A percentile compares a stretch with the other conserved stretches of the same genome.
phyloP scores from a whole-genome alignment of 2,113 vertebrate genomes.

The Cyanistes caeruleus region DNA sequence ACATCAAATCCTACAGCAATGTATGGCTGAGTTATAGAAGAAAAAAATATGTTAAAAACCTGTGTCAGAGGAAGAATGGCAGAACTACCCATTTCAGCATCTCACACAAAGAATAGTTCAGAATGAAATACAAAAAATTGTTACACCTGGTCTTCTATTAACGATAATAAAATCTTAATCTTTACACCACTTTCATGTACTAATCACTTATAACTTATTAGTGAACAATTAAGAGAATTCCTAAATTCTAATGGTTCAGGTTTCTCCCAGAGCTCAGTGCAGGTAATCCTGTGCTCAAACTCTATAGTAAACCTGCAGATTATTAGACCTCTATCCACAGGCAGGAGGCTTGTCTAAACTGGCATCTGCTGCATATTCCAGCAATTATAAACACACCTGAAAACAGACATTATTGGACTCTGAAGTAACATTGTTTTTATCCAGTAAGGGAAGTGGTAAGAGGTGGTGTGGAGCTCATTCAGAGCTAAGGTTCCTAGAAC shows the following conservation, averaged over 20 bases:
- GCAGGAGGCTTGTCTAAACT: background rate
- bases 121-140: background rate
- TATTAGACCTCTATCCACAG: background rate
- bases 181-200: background rate
- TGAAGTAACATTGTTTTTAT: background rate
- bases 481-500: background rate
- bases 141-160: background rate
- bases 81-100: background rate
- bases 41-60: background rate
- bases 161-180: background rate
- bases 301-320: background rate
- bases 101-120: background rate
- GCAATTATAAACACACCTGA: background rate
- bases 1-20: background rate
- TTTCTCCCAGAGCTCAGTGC: background rate
- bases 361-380: background rate
- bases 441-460: background rate
- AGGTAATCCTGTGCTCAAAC: background rate
- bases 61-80: background rate
- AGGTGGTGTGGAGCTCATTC: background rate
- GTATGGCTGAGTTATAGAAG: background rate
- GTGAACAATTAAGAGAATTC: background rate
- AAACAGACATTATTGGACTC: background rate
- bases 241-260: background rate
- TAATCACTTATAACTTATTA: background rate